These are phyloP conservation scores for Octopus bimaculoides DNA, from an alignment of 1,140 invertebrate species.

Conservation along the genomic window DNA sequence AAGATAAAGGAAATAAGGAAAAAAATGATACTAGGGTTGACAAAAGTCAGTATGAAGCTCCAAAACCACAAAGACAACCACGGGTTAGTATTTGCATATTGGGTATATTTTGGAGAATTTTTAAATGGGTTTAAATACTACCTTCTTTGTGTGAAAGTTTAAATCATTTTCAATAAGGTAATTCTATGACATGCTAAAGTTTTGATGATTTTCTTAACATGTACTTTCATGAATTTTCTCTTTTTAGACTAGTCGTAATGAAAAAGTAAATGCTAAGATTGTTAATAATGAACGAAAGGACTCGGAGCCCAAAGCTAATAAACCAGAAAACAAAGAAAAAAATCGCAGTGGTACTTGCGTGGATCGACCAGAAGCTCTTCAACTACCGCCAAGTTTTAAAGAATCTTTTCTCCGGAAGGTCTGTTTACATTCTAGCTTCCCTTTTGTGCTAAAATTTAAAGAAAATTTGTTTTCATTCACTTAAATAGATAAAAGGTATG, in stretches of 20 bases:
- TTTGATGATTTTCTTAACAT: too few species aligned
- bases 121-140: too few species aligned
- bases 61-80: conserved; percentile 49
- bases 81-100: conserved; percentile 33
- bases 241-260: conserved; percentile 37
- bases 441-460: neutral
- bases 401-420: conserved; percentile 49
- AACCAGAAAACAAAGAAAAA: conserved; percentile 44
- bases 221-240: neutral
- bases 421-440: neutral
- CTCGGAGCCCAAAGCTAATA: conserved; percentile 38
- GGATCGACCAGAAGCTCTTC: conserved; percentile 49
- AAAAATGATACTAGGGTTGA: conserved; percentile 5
- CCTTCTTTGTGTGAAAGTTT: too few species aligned
- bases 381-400: conserved; percentile 52
- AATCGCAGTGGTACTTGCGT: conserved; percentile 21
- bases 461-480: neutral
- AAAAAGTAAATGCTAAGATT: conserved; percentile 43
- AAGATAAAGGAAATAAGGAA: neutral
- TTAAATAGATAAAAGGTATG: neutral
- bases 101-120: neutral
- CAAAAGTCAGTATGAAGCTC: conserved; percentile 28
- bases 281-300: conserved; percentile 35
- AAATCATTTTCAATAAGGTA: too few species aligned
- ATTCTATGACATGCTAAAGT: too few species aligned